These are phyloP conservation scores for Halcyon chelicuti DNA, from an alignment of 2,797 vertebrate species.

Conservation along the genomic window DNA sequence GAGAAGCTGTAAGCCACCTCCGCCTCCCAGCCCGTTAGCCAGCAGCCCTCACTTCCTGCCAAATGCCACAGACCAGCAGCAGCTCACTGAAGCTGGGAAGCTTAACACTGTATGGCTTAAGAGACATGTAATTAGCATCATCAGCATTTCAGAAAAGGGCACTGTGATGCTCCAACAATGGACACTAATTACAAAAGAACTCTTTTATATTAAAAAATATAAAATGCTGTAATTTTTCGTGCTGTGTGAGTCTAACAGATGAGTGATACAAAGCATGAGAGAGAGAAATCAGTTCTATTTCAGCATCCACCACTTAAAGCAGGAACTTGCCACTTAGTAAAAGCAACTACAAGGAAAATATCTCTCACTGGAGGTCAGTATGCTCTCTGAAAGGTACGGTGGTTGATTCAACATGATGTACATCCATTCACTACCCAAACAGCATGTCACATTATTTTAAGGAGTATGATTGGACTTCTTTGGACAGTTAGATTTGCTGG, in stretches of 20 bases:
- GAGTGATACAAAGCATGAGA: background rate
- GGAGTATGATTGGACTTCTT: background rate
- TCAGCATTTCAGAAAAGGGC: background rate
- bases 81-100: background rate
- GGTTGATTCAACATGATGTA: background rate
- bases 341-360: background rate
- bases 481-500: background rate
- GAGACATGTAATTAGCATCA: background rate
- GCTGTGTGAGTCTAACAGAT: background rate
- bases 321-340: background rate
- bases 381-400: background rate
- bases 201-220: background rate
- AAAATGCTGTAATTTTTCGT: background rate
- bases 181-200: background rate
- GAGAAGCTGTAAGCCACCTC: background rate
- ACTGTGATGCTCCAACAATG: background rate
- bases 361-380: constrained; percentile 25
- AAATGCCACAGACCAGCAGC: background rate
- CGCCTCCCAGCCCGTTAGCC: background rate
- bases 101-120: background rate
- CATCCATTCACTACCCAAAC: background rate
- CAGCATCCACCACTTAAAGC: background rate
- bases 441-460: constrained; percentile 24
- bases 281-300: background rate
- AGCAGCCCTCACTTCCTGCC: background rate